These are phyloP conservation scores for Mesorhabditis sp. DNA, from an alignment of 2,888 invertebrate species.

Conservation along the genomic window DNA sequence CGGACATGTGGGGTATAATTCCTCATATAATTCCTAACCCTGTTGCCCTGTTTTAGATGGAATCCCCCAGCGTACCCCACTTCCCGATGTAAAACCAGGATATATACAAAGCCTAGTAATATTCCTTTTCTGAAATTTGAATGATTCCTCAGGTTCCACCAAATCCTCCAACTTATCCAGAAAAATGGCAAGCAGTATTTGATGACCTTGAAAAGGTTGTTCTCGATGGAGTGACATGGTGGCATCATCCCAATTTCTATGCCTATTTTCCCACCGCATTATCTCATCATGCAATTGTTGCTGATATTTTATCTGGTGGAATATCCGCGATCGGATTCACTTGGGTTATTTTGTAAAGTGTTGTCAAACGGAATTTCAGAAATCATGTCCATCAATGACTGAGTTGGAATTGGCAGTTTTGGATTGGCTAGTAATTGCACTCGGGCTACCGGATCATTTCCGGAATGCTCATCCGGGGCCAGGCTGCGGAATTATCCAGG, in stretches of 20 bases:
- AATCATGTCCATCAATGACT: slow-evolving; percentile 62
- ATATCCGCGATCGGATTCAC: slow-evolving; percentile 55
- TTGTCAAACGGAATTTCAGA: slow-evolving; percentile 27
- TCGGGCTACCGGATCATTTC: slow-evolving; percentile 57
- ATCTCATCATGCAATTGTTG: slow-evolving; percentile 55
- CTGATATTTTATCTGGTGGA: slow-evolving; percentile 55
- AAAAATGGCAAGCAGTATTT: slow-evolving; percentile 84
- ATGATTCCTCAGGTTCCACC: slow-evolving; percentile 66
- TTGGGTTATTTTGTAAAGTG: slow-evolving; percentile 40
- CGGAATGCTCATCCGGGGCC: slow-evolving; percentile 45
- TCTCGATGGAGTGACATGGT: slow-evolving; percentile 46
- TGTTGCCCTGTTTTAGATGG: background rate
- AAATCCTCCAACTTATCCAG: slow-evolving; percentile 77
- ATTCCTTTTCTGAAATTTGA: slow-evolving; percentile 66
- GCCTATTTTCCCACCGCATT: slow-evolving; percentile 57
- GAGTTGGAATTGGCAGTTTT: slow-evolving; percentile 62
- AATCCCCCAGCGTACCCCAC: slow-evolving; percentile 76
- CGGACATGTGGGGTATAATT: slow-evolving; percentile 72
- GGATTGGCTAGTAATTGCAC: slow-evolving; percentile 62
- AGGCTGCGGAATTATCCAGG: slow-evolving; percentile 55
- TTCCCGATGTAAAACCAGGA: slow-evolving; percentile 84
- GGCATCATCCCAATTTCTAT: slow-evolving; percentile 58
- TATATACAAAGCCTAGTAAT: slow-evolving; percentile 71
- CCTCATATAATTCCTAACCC: background rate
- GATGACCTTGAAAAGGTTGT: slow-evolving; percentile 64